Evolutionary conservation across 2,113 vertebrate genomes (phyloP), one percentile per base, ranked within the genome.

Genomic region (Labeo rohita): DNA sequence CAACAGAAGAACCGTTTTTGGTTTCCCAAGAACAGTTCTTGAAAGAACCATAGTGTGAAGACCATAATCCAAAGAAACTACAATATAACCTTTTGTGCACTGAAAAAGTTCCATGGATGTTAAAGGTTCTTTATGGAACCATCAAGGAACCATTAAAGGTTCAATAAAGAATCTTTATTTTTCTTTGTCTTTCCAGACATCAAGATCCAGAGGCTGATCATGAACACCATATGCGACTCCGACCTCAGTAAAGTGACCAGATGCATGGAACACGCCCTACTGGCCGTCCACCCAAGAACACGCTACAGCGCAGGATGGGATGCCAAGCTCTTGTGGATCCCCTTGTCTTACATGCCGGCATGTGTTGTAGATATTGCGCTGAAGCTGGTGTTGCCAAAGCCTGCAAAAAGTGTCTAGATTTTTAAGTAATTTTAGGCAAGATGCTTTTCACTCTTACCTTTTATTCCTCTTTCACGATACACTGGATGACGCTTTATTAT

Each of bases 271-370:
- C 98, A 98, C 0, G 97, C 97, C 1, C 93, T 99, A 86, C 91
- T 92, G 0, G 94, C 97, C 0, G 92, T 87, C 0, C 85, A 97
- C 92, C 98, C 98, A 0, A 95, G 97, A 13, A 95, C 95, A 77
- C 95, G 97, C 80, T 99, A 99, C 92, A 98, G 96, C 28, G 96
- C 97, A 0, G 98, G 98, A 88, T 98, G 98, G 98, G 98, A 99
- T 0, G 98, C 98, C 92, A 99, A 99, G 80, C 89, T 99, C 13
- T 68, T 97, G 78, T 99, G 98, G 98, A 95, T 99, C 87, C 98
- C 98, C 0, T 94, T 96, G 15, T 98, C 98, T 34, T 99, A 98
- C 90, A 95, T 98, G 92, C 98, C 98, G 4, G 92, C 97, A 80
- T 95, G 92, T 78, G 84, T 99, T 0, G 92, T 97, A 6, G 98